Evolutionary conservation across 2,797 vertebrate species (phyloP).

Genomic region (Bucorvus abyssinicus): DNA sequence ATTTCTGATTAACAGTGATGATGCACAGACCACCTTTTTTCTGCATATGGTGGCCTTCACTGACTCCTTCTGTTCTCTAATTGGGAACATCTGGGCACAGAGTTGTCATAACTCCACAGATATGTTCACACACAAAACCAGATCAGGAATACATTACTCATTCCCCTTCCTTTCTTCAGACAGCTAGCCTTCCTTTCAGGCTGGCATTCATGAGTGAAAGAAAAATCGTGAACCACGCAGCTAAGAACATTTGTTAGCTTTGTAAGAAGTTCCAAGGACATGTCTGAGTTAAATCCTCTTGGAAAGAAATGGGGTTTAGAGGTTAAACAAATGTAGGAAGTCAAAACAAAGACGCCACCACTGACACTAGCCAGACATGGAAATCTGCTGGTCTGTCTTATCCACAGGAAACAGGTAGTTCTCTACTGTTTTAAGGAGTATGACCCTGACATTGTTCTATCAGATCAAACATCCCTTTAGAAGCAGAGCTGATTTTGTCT

Average conservation of each 20-base stretch:
- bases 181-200: not conserved
- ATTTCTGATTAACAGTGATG: not conserved
- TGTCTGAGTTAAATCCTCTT: not conserved
- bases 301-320: conserved; percentile 15
- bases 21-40: not conserved
- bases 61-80: not conserved
- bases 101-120: not conserved
- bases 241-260: not conserved
- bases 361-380: conserved; percentile 34
- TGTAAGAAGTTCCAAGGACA: not conserved
- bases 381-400: conserved; percentile 40
- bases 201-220: not conserved
- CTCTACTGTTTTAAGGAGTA: conserved; percentile 15
- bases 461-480: conserved; percentile 23
- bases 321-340: conserved; percentile 48
- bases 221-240: not conserved
- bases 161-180: not conserved
- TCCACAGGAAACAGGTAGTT: conserved; percentile 65
- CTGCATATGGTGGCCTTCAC: not conserved
- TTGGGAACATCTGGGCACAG: not conserved
- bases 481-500: conserved; percentile 20
- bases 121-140: not conserved
- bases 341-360: conserved; percentile 34
- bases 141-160: conserved; percentile 3
- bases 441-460: conserved; percentile 42